Percentiles rank a stretch among this genome's conserved stretches.
Conservation (phyloP, 1,140 invertebrate genomes). For the Drosophila bocqueti region DNA sequence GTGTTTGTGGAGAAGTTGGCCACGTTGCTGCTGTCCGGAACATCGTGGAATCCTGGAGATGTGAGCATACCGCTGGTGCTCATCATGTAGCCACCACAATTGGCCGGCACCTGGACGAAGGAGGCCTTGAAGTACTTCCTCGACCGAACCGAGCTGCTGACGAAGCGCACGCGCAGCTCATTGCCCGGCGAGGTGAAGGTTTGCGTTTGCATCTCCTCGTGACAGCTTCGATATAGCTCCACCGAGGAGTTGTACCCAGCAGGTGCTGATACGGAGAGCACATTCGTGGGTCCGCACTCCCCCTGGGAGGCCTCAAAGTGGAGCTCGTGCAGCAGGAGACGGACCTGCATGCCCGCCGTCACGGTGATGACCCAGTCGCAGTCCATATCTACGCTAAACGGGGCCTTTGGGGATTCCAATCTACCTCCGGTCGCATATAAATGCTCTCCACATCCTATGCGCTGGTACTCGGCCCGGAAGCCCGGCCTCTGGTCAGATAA, state of each 20-base stretch:
- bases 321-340: slow-evolving; percentile 86
- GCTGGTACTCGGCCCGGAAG: slow-evolving; percentile 86
- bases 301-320: slow-evolving; percentile 86
- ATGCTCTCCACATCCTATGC: slow-evolving; percentile 84
- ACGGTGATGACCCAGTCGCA: slow-evolving; percentile 91
- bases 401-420: slow-evolving; percentile 66
- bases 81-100: slow-evolving; percentile 91
- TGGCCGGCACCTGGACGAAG: slow-evolving; percentile 44
- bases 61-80: slow-evolving; percentile 88
- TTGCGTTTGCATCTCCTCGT: slow-evolving; percentile 39
- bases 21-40: slow-evolving; percentile 1
- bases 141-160: slow-evolving; percentile 88
- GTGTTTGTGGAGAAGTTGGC: slow-evolving; percentile 87
- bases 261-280: slow-evolving; percentile 31
- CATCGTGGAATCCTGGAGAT: slow-evolving; percentile 92
- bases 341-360: slow-evolving; percentile 87
- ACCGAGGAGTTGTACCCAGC: slow-evolving; percentile 28
- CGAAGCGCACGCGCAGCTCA: slow-evolving; percentile 90
- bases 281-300: slow-evolving; percentile 49
- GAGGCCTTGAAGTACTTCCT: slow-evolving; percentile 87
- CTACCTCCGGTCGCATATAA: slow-evolving; percentile 29
- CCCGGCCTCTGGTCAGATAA: slow-evolving; percentile 58
- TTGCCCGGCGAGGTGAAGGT: slow-evolving; percentile 89
- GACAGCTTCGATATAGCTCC: slow-evolving; percentile 46
- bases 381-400: slow-evolving; percentile 89